phyloP scores from a whole-genome alignment of 2,888 invertebrate genomes.

The Lymantria monacha region DNA sequence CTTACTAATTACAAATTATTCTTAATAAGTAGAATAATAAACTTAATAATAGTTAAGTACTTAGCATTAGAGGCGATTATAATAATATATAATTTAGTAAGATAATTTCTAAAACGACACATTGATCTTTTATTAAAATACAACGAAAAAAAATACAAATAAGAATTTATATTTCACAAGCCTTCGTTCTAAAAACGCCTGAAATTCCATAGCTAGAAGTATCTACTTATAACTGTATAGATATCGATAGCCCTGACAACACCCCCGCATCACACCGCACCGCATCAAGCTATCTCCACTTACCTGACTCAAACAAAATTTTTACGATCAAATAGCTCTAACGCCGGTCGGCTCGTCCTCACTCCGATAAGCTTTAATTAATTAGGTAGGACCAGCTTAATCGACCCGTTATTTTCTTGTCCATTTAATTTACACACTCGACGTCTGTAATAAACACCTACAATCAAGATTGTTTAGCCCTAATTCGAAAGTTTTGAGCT shows the following conservation, averaged over 20 bases:
- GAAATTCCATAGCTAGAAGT: too few relatives aligned
- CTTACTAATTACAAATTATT: too few relatives aligned
- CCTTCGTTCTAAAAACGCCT: too few relatives aligned
- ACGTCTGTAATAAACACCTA: slow-evolving; percentile 62
- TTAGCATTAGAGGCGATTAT: too few relatives aligned
- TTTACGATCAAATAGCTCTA: slow-evolving; percentile 59
- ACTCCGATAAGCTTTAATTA: slow-evolving; percentile 62
- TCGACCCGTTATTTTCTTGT: slow-evolving; percentile 61
- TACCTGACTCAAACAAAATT: slow-evolving; percentile 55
- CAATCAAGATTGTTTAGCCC: slow-evolving; percentile 53
- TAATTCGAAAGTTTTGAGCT: slow-evolving; percentile 51
- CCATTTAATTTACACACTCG: slow-evolving; percentile 63
- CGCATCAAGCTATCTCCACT: slow-evolving; percentile 38
- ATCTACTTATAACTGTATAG: too few relatives aligned
- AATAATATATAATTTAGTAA: too few relatives aligned
- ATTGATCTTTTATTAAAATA: too few relatives aligned
- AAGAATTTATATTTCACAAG: too few relatives aligned
- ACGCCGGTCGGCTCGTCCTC: slow-evolving; percentile 52
- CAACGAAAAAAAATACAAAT: too few relatives aligned
- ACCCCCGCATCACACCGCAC: slow-evolving; percentile 26
- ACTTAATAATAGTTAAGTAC: too few relatives aligned
- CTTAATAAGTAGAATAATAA: too few relatives aligned
- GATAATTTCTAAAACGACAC: too few relatives aligned
- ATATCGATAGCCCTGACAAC: neutral
- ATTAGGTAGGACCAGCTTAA: slow-evolving; percentile 60